Evolutionary conservation across 1,140 invertebrate genomes (phyloP).

Genomic region (Macrotrachela quadricornifera): DNA sequence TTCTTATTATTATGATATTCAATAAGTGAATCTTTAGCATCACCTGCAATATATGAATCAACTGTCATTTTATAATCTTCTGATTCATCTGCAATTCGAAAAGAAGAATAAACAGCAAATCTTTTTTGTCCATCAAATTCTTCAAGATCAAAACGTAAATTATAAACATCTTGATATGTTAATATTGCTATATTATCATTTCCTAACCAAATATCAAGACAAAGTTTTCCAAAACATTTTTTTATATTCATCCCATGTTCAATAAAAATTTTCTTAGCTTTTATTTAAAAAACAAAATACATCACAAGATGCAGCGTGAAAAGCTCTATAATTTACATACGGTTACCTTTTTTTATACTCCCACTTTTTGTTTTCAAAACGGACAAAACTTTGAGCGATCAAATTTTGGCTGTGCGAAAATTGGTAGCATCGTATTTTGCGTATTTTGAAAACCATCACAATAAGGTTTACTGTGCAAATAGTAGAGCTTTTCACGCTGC

Average conservation of each 20-base stretch:
- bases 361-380: no score
- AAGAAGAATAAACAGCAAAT: slow-evolving; percentile 16
- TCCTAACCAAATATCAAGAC: background rate
- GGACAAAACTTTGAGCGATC: no score
- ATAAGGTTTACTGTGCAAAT: no score
- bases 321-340: no score
- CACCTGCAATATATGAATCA: slow-evolving; percentile 60
- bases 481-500: no score
- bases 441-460: no score
- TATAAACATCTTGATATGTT: slow-evolving; percentile 77
- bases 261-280: background rate
- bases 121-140: slow-evolving; percentile 70
- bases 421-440: no score
- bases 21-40: slow-evolving; percentile 34
- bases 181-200: slow-evolving; percentile 82
- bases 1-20: slow-evolving; percentile 35
- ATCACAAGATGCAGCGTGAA: no score
- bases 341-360: no score
- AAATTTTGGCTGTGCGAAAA: no score
- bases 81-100: slow-evolving; percentile 29
- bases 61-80: slow-evolving; percentile 78
- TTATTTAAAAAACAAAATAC: no score
- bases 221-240: background rate
- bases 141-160: slow-evolving; percentile 61
- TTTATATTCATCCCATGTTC: background rate